Conservation (phyloP, 2,797 vertebrate species). For the Austrolebias charrua region DNA sequence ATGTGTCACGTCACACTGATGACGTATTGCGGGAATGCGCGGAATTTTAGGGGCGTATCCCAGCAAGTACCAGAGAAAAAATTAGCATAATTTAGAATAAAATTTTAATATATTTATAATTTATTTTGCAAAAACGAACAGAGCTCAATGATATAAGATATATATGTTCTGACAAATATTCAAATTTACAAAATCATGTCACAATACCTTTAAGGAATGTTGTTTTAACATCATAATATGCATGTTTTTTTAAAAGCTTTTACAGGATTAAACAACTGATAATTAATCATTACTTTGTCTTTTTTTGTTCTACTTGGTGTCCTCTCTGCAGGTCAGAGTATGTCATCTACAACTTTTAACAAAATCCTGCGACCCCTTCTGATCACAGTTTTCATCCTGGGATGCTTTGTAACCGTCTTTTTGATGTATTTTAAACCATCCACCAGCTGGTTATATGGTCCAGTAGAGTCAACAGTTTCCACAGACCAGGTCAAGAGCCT, state of each 20-base stretch:
- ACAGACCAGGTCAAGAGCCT: slow-evolving; percentile 90
- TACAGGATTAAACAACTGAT: not conserved
- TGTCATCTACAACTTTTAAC: slow-evolving; percentile 93
- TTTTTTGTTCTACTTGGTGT: slow-evolving; percentile 12
- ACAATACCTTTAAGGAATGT: too few species aligned
- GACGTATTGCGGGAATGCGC: too few species aligned
- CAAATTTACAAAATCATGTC: too few species aligned
- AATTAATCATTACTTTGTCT: slow-evolving; percentile 10
- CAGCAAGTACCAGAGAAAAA: too few species aligned
- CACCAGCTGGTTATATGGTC: slow-evolving; percentile 92
- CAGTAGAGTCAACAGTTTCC: slow-evolving; percentile 90
- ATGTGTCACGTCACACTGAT: too few species aligned
- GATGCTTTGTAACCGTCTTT: slow-evolving; percentile 95
- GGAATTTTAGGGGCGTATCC: too few species aligned
- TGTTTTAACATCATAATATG: slow-evolving; percentile 4
- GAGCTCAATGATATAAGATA: too few species aligned
- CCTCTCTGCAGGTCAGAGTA: slow-evolving; percentile 89
- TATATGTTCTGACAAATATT: too few species aligned
- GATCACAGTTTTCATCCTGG: slow-evolving; percentile 88
- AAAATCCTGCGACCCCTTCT: slow-evolving; percentile 96
- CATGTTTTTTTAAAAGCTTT: not conserved
- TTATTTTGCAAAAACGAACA: too few species aligned
- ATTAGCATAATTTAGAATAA: too few species aligned
- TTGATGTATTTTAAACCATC: slow-evolving; percentile 98
- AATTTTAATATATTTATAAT: too few species aligned